phyloP scores from a whole-genome alignment of 37 sponge, comb jelly and placozoan species.

The Spongilla lacustris region DNA sequence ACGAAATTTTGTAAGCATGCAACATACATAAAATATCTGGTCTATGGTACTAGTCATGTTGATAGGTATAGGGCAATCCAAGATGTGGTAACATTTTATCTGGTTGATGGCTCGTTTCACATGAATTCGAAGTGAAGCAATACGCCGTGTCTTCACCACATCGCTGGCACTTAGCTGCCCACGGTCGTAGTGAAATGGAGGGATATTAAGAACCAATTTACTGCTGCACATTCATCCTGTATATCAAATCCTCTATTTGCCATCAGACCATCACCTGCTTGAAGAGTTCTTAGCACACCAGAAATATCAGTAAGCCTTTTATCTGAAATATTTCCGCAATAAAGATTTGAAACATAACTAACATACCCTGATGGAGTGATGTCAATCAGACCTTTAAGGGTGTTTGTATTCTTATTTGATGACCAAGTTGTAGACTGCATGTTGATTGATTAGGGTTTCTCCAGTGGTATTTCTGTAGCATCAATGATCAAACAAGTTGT shows the following conservation, averaged over 20 bases:
- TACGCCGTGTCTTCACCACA: conserved; percentile 38
- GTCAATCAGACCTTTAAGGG: conserved; percentile 57
- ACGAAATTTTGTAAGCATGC: conserved; percentile 51
- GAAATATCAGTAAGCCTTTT: conserved; percentile 20
- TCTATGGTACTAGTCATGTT: conserved; percentile 20
- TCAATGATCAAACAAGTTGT: conserved; percentile 40
- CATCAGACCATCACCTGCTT: conserved; percentile 60
- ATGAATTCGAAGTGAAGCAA: conserved; percentile 65
- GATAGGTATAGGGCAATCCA: conserved; percentile 51
- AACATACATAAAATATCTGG: conserved; percentile 62
- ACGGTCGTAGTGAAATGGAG: conserved; percentile 59
- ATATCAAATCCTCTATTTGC: conserved; percentile 58
- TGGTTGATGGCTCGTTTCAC: conserved; percentile 55
- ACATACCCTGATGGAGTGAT: conserved; percentile 58
- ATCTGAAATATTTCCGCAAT: conserved; percentile 47
- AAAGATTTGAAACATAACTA: conserved; percentile 55
- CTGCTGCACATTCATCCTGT: conserved; percentile 3
- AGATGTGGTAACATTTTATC: conserved; percentile 61
- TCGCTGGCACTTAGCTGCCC: conserved; percentile 31
- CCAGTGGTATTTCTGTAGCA: conserved; percentile 48
- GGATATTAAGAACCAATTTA: conserved; percentile 53
- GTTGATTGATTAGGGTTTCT: conserved; percentile 32
- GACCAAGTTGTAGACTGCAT: conserved; percentile 51
- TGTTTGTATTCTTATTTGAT: conserved; percentile 52
- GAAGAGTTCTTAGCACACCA: conserved; percentile 46